Conservation (phyloP, 2,113 vertebrate species). For the Burhinus oedicnemus region DNA sequence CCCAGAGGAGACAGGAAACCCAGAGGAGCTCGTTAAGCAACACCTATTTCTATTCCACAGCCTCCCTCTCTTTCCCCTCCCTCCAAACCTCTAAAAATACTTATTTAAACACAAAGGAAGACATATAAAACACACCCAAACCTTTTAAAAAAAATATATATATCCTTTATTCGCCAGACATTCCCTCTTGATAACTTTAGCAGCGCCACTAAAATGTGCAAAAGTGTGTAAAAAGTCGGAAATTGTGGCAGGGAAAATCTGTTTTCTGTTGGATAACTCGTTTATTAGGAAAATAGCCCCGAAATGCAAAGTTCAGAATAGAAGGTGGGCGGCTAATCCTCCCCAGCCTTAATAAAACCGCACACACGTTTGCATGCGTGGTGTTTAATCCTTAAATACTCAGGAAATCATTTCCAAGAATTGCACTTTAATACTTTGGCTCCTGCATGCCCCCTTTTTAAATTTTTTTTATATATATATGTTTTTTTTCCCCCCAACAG, state of each 20-base stretch:
- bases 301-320: background rate
- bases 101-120: background rate
- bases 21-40: background rate
- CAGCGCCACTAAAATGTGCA: background rate
- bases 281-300: background rate
- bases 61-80: too few species aligned
- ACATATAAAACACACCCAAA: background rate
- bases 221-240: background rate
- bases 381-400: background rate
- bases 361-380: background rate
- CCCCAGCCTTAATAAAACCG: background rate
- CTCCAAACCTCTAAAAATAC: background rate
- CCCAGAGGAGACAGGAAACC: background rate
- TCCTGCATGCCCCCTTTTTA: background rate
- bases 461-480: background rate
- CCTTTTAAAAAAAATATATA: background rate
- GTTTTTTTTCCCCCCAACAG: background rate
- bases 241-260: background rate
- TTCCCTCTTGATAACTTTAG: background rate
- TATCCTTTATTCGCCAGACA: constrained; percentile 5
- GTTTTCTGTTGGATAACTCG: background rate
- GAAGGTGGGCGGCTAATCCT: background rate
- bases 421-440: background rate
- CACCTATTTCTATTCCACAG: background rate
- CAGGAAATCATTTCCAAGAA: background rate